A percentile compares a stretch with the other conserved stretches of the same genome.
Conservation (phyloP, 2,113 vertebrate species). For the Hemiscyllium ocellatum region DNA sequence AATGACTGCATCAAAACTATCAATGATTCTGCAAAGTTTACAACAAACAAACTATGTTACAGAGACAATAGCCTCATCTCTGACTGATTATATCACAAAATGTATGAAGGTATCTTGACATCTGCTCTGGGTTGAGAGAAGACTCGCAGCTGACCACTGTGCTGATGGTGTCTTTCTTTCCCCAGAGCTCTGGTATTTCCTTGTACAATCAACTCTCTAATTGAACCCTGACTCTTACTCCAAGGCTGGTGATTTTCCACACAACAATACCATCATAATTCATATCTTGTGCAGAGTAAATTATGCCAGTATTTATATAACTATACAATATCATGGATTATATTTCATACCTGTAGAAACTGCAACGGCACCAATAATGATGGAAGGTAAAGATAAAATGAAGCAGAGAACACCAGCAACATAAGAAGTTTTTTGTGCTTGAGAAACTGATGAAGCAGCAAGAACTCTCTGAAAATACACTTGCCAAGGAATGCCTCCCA, state of each 20-base stretch:
- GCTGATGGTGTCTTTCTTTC: too few species aligned
- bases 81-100: too few species aligned
- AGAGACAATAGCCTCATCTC: too few species aligned
- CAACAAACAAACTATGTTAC: too few species aligned
- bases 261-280: background rate
- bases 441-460: constrained; percentile 26
- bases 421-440: constrained; percentile 24
- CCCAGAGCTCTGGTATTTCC: too few species aligned
- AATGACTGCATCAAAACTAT: too few species aligned
- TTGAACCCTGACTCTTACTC: too few species aligned
- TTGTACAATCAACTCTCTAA: too few species aligned
- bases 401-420: constrained; percentile 14
- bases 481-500: constrained; percentile 25
- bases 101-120: too few species aligned
- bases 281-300: background rate
- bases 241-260: background rate
- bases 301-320: background rate
- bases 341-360: constrained; percentile 11
- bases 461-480: constrained; percentile 31
- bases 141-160: too few species aligned
- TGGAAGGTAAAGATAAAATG: constrained; percentile 11
- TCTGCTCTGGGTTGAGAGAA: too few species aligned
- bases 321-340: background rate
- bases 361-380: constrained; percentile 34
- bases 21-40: too few species aligned